Percentiles rank a stretch among this genome's conserved stretches.
Evolutionary conservation across 2,113 vertebrate species (phyloP).

Genomic region (Alethe diademata): DNA sequence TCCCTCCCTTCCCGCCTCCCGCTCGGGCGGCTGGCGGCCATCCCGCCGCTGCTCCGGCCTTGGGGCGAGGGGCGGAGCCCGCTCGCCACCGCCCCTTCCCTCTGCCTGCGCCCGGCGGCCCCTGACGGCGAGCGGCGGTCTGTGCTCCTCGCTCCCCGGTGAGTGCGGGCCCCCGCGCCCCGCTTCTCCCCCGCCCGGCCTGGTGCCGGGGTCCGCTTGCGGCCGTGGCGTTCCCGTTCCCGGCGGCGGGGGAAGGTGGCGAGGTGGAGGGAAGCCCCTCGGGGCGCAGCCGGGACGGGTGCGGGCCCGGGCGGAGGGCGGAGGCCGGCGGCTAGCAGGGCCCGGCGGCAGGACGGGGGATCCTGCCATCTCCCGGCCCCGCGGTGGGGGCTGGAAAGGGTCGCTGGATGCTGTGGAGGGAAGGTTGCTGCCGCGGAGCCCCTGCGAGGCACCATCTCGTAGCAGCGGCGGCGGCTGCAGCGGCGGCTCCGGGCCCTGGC

Average conservation of each 20-base stretch:
- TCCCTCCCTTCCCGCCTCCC: neutral
- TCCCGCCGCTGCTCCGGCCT: neutral
- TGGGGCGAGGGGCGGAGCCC: neutral
- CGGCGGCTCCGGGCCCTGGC: neutral
- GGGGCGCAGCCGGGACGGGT: neutral
- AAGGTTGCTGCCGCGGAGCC: neutral
- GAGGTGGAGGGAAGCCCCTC: neutral
- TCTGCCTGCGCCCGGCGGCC: neutral
- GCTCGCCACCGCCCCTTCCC: neutral
- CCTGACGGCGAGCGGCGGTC: neutral
- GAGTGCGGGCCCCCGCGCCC: neutral
- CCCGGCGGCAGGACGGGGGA: neutral
- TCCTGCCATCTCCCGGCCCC: neutral
- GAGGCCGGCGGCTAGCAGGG: neutral
- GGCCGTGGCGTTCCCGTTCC: too few relatives aligned
- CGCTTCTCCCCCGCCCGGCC: accelerated
- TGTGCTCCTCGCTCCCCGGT: neutral
- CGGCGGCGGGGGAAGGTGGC: neutral
- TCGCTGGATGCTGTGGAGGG: neutral
- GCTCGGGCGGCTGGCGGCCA: neutral
- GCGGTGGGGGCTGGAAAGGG: neutral
- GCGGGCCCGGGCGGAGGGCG: neutral
- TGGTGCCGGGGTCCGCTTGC: neutral
- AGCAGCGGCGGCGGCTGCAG: neutral
- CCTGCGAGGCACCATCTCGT: neutral